Base-by-base conservation (phyloP, 2,797 vertebrate genomes). In the Perodicticus potto region DNA sequence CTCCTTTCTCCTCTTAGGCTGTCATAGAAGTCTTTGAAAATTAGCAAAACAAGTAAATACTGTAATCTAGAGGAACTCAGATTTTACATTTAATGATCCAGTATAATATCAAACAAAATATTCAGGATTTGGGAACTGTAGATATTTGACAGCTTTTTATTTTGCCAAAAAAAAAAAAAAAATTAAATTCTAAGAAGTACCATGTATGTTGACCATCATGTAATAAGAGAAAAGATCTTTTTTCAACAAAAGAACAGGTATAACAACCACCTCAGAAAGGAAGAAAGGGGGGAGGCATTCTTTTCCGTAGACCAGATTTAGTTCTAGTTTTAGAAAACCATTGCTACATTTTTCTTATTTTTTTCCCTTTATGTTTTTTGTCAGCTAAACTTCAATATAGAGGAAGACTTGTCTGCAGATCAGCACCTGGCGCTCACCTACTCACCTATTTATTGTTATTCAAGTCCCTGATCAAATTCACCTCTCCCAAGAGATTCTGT, bases 111-210 rank as follows among this genome's bases (percentile, higher is more conserved):
- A 73, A 86, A 67, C 49, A 84, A 84, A 43, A 81, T 67, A 77
- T 61, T 63, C 34, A 53, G 17, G 13, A 16, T 74, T 74, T 80
- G 55, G 10, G 20, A 27, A 14, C 81, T 32, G 45, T 20, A n/a
- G 59, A 16, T 69, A 74, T 45, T 82, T 92, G 63, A 6, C 0
- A 85, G 22, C 2, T 73, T 67, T 90, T 88, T 11, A 59, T 82
- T 96, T 93, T 82, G 25, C 34, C 12, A 77, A 86, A 80, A 89
- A 25, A 22, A 34, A 43, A 45, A 76, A 86, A 84, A 89, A 25
- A 23, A 34, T n/a, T 8, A n/a, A 67, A n/a, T 32, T 17, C 34
- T 23, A 61, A 93, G 67, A 74, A 69, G 69, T n/a, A 34, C 13
- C 4, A 4, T 59, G 22, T 65, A 57, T 27, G 29, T 53, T 84